Conservation (phyloP, 1,140 invertebrate genomes). For the Galleria mellonella region DNA sequence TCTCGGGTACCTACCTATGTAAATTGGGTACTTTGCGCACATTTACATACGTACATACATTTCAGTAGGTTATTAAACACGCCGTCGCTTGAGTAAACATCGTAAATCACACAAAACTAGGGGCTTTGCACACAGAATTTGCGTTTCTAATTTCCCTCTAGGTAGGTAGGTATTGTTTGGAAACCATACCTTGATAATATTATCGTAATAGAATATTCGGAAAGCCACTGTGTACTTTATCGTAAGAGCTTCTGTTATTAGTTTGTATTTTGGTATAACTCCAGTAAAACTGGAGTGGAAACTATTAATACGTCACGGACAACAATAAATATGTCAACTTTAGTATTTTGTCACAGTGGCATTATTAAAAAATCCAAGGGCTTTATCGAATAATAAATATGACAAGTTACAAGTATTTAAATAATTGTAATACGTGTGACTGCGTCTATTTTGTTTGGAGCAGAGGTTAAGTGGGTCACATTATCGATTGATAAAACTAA, state of each 20-base stretch:
- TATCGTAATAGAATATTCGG: slow-evolving; percentile 9
- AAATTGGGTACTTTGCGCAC: slow-evolving; percentile 21
- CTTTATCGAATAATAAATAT: not conserved
- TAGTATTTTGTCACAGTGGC: not conserved
- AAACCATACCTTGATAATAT: slow-evolving; percentile 8
- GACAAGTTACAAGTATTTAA: no score
- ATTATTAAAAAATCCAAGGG: not conserved
- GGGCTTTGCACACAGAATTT: slow-evolving; percentile 30
- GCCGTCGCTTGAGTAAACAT: slow-evolving; percentile 30
- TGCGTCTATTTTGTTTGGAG: no score
- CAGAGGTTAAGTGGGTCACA: no score
- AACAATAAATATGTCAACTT: no score
- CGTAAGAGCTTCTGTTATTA: no score
- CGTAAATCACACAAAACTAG: slow-evolving; percentile 39
- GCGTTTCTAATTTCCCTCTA: slow-evolving; percentile 33
- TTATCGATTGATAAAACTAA: no score
- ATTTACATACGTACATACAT: slow-evolving; percentile 31
- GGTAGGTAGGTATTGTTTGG: slow-evolving; percentile 13
- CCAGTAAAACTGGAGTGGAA: no score
- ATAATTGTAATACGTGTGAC: no score
- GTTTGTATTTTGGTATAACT: no score
- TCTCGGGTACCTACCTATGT: slow-evolving; percentile 7
- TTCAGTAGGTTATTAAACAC: slow-evolving; percentile 33
- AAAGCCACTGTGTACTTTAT: not conserved
- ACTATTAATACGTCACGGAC: no score